phyloP scores from a whole-genome alignment of 2,888 invertebrate species.

The Spilarctia lutea region DNA sequence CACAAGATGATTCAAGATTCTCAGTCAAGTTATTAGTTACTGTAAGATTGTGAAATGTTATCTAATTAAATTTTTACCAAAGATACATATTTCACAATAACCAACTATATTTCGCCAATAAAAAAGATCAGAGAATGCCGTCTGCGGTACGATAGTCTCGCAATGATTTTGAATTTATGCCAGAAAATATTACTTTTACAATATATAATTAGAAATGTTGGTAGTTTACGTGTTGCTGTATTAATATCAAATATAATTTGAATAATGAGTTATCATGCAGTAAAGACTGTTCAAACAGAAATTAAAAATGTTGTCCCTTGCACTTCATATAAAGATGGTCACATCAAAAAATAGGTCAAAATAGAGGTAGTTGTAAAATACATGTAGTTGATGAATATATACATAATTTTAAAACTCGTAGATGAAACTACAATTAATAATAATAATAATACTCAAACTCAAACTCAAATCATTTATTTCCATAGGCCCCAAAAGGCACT shows the following conservation, averaged over 20 bases:
- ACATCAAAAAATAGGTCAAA: neutral
- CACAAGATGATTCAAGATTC: neutral
- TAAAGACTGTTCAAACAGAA: neutral
- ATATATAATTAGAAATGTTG: constrained; percentile 24
- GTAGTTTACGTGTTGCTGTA: constrained; percentile 17
- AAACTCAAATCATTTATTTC: too few species aligned
- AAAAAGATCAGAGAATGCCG: constrained; percentile 11
- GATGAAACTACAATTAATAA: too few species aligned
- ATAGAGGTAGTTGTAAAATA: neutral
- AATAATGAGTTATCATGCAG: neutral
- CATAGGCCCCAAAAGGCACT: too few species aligned
- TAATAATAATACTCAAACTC: neutral
- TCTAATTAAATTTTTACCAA: neutral
- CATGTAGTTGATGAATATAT: neutral
- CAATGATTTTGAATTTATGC: constrained; percentile 26
- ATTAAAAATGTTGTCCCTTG: neutral
- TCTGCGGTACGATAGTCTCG: constrained; percentile 11
- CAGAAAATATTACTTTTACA: constrained; percentile 28
- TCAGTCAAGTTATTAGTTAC: neutral
- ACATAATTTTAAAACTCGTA: neutral
- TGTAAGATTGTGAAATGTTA: neutral
- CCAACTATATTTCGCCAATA: neutral
- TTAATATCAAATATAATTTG: constrained; percentile 13
- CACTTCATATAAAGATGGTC: neutral
- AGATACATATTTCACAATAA: constrained; percentile 11